Base-by-base conservation (phyloP, 2,113 vertebrate genomes). In the Gasterosteus nipponicus region DNA sequence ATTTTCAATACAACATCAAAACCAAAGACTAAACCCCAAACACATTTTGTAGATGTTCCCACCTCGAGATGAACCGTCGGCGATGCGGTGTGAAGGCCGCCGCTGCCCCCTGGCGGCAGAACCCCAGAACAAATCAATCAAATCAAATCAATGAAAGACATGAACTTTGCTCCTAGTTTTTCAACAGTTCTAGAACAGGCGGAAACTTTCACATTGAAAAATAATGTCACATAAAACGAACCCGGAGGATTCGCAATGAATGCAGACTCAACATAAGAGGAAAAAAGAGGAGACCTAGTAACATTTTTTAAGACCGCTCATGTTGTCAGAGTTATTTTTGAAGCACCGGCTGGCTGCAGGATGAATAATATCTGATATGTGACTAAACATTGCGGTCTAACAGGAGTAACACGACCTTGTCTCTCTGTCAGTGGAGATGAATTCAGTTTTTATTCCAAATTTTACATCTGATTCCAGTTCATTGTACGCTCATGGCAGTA, bases 81-180 rank as follows among this genome's bases (percentile, higher is more conserved):
- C 35, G 35, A 5, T 7, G 16, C 69, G 0, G 10, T 67, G 39
- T 16, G 56, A 88, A 87, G 11, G 77, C 35, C 63, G 57, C 76
- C 3, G 77, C 78, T 87, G 73, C 77, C 83, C 62, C 75, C 90
- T 91, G 49, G 80, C 70, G 92, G 22, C 65, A 1, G 0, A 35
- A 47, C 0, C 8, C 12, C 33, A 35, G 33, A 29, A 4, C 3
- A 63, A 53, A 14, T 10, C 39, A 4, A n/a, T 31, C 16, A 63
- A 41, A 29, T 26, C 3, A 63, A 53, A 14, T 10, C 39, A 4
- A n/a, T 31, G 19, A 63, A 41, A 29, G 8, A 33, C 39, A 35
- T 11, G 3, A 44, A 15, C 3, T 15, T 10, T 10, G 38, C 16
- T 7, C 4, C 35, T 67, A 11, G 31, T 15, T 26, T 29, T 62